Conservation (phyloP, 2,888 invertebrate species). For the Tortrix viridana region DNA sequence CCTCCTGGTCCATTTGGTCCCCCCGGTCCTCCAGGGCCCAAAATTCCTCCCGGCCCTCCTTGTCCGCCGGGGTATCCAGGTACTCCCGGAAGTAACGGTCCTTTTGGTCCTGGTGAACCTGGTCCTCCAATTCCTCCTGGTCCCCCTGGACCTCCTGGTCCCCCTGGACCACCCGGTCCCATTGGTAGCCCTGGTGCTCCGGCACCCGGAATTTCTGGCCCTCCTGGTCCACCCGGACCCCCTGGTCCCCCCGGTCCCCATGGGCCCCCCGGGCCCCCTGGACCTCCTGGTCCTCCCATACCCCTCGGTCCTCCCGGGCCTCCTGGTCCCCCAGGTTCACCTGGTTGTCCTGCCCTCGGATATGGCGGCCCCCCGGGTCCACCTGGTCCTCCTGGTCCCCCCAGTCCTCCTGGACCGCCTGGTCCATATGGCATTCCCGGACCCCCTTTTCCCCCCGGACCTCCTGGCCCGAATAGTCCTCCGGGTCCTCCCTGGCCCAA, state of each 20-base stretch:
- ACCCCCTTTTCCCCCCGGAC: too few relatives aligned
- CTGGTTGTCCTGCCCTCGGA: not conserved
- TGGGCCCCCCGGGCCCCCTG: not conserved
- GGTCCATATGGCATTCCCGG: not conserved
- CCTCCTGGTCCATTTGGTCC: not conserved
- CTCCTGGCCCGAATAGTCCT: too few relatives aligned
- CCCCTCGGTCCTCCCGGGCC: not conserved
- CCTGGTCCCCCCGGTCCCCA: not conserved
- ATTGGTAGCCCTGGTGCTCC: not conserved
- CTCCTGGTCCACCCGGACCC: not conserved
- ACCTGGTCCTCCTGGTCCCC: not conserved
- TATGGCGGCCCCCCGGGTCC: not conserved
- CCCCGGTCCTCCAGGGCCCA: too few relatives aligned
- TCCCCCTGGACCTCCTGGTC: too few relatives aligned
- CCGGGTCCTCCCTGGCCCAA: too few relatives aligned
- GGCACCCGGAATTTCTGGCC: not conserved
- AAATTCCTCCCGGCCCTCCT: too few relatives aligned
- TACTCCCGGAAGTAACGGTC: too few relatives aligned
- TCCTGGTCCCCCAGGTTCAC: not conserved
- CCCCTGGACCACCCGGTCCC: too few relatives aligned
- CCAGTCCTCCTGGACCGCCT: not conserved
- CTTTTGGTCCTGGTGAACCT: too few relatives aligned
- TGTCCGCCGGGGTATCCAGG: too few relatives aligned
- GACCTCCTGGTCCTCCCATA: not conserved
- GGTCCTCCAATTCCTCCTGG: accelerated